Percentiles rank a stretch among this genome's conserved stretches.
These are phyloP conservation scores for Caenorhabditis becei DNA, from an alignment of 2,888 invertebrate genomes.

Conservation along the genomic window DNA sequence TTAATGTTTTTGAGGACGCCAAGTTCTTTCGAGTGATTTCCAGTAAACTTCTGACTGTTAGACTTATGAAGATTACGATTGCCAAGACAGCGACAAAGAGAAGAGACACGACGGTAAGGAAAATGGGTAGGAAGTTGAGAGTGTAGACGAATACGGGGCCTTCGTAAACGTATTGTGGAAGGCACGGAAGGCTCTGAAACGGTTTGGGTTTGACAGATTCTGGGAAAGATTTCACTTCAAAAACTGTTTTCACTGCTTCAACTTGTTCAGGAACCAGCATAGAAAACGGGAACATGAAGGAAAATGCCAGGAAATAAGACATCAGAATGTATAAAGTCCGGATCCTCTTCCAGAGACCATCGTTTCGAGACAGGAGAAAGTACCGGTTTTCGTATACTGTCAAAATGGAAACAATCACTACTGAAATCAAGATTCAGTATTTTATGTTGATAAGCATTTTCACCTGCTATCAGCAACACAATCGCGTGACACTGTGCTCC, in stretches of 20 bases:
- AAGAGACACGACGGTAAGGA: not conserved
- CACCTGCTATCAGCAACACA: not conserved
- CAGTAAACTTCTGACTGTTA: not conserved
- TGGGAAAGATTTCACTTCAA: not conserved
- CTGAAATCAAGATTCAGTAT: not conserved
- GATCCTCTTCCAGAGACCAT: not conserved
- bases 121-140: not conserved
- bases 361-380: not conserved
- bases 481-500: not conserved
- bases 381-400: not conserved
- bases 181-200: slow-evolving; percentile 7
- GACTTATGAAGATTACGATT: not conserved
- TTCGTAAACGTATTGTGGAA: slow-evolving; percentile 1
- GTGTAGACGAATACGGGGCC: not conserved
- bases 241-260: not conserved
- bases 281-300: not conserved
- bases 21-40: not conserved
- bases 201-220: not conserved
- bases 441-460: not conserved
- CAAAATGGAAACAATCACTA: not conserved
- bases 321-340: not conserved
- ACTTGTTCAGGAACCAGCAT: not conserved
- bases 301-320: not conserved
- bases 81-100: not conserved
- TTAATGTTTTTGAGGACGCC: not conserved